Base-by-base conservation (phyloP, 1,140 invertebrate species). In the Vanessa tameamea region DNA sequence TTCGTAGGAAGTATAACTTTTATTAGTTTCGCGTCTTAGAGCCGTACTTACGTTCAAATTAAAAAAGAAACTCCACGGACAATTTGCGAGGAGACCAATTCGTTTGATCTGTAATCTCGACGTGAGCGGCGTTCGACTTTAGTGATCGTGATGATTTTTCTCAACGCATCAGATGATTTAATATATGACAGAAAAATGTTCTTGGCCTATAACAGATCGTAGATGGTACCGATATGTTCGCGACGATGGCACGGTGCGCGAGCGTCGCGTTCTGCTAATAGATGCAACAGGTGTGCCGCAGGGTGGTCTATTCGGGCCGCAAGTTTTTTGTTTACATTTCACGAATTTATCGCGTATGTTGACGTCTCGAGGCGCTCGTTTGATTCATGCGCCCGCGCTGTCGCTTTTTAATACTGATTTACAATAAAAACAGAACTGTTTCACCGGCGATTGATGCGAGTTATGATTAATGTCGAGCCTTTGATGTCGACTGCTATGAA, bases 361-460 rank as follows among this genome's bases (percentile, higher is more conserved):
- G 88, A 89, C 87, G 87, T 91, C 87, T 87, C 78, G 82, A 88
- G 84, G 88, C 83, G 87, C 75, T 76, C 82, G 82, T 85, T 88
- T 91, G 90, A 92, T 92, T 91, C 86, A 91, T 90, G 81, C 82
- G 82, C 87, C 82, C 79, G 82, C 84, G 83, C 84, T 89, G 88
- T 89, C 88, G 82, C 88, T 90, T 91, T 91, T 91, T 91, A 89
- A 91, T 89, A 87, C 88, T 89, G 88, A 91, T 92, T 91, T 91
- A 91, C 89, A 92, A 92, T 91, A 91, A 92, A 91, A 92, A 90
- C 85, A 88, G 83, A 88, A 87, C 79, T 84, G 85, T 87, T 84
- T 83, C 87, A 86, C 82, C 83, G 83, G 87, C 88, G 88, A 92
- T 91, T 91, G 88, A 91, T 92, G 89, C 87, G 82, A 87, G 88